Conservation (phyloP, 2,797 vertebrate species). For the Lepilemur ruficaudatus region DNA sequence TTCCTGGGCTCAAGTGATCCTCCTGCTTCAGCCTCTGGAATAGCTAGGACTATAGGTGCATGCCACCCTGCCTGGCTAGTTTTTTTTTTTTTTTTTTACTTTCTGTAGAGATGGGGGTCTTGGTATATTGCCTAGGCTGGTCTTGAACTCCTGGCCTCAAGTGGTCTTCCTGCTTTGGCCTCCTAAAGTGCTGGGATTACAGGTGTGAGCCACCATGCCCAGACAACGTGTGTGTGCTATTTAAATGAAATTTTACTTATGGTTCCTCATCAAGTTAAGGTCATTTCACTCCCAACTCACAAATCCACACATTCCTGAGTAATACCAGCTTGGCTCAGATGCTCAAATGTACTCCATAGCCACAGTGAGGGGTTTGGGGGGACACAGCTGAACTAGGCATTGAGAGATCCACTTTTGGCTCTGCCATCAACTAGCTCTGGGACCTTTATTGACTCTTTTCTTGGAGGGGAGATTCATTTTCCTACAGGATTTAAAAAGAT, state of each 20-base stretch:
- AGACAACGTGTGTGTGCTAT: neutral
- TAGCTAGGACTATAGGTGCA: neutral
- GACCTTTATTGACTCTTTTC: neutral
- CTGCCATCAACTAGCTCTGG: neutral
- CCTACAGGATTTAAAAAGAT: neutral
- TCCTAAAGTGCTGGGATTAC: neutral
- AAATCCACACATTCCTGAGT: neutral
- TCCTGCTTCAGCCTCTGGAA: neutral
- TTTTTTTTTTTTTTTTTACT: neutral
- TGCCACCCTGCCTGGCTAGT: neutral
- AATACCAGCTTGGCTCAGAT: too few relatives aligned
- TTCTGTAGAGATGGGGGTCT: neutral
- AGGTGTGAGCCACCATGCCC: neutral
- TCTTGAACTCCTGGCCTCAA: neutral
- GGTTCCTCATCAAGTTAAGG: neutral
- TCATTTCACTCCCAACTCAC: neutral
- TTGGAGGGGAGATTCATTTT: neutral
- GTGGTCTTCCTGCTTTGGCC: neutral
- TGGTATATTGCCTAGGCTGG: neutral
- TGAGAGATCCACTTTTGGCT: neutral
- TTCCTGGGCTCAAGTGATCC: neutral
- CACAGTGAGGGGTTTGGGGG: neutral
- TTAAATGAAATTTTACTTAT: neutral
- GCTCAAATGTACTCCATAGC: rapidly evolving
- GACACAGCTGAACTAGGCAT: neutral